Percentiles rank a stretch among this genome's conserved stretches.
Evolutionary conservation across 2,888 invertebrate species (phyloP).

Genomic region (Microctonus aethiopoides): DNA sequence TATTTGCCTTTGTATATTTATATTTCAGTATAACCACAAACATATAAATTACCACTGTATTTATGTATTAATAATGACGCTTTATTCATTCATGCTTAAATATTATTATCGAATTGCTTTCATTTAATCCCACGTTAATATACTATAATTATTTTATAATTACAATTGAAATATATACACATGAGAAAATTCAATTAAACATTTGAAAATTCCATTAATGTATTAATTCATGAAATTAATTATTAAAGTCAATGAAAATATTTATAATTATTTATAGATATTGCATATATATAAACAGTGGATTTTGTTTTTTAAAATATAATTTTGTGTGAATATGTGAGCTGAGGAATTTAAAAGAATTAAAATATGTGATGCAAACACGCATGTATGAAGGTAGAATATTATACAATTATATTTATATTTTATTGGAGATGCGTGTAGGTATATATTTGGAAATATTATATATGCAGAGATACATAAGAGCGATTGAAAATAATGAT

Average conservation of each 20-base stretch:
- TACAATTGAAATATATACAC: constrained; percentile 3
- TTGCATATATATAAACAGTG: too few relatives aligned
- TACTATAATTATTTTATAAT: constrained; percentile 29
- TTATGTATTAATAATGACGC: not conserved
- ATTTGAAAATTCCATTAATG: too few relatives aligned
- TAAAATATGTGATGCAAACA: too few relatives aligned
- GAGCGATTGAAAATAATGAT: constrained; percentile 34
- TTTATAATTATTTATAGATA: not conserved
- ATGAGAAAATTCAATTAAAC: not conserved
- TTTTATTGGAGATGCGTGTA: too few relatives aligned
- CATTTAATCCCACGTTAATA: constrained; percentile 17
- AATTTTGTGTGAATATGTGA: too few relatives aligned
- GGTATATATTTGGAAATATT: too few relatives aligned
- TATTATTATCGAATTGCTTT: constrained; percentile 30
- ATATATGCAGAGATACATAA: too few relatives aligned
- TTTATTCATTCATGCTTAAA: constrained; percentile 27
- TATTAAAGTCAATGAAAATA: not conserved
- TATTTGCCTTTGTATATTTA: constrained; percentile 2
- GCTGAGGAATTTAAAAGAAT: too few relatives aligned
- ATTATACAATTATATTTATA: too few relatives aligned
- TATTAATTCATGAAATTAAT: not conserved
- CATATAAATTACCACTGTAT: constrained; percentile 10
- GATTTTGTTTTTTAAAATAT: not conserved
- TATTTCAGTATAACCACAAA: constrained; percentile 8
- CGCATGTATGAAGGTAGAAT: too few relatives aligned